Evolutionary conservation across 2,797 vertebrate species (phyloP).

Genomic region (Sarcophilus harrisii): DNA sequence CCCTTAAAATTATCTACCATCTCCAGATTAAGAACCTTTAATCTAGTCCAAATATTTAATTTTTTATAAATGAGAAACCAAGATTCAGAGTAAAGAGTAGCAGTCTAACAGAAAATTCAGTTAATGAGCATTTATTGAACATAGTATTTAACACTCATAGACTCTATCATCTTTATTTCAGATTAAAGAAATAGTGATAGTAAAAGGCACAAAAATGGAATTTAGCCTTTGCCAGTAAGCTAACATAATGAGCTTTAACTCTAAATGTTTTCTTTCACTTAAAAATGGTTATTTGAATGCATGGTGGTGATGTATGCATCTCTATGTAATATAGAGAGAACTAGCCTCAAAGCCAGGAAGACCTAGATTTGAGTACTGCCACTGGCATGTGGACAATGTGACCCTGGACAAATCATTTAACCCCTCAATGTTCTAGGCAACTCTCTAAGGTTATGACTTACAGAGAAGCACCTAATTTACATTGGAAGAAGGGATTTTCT

Average conservation of each 20-base stretch:
- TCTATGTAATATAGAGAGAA: neutral
- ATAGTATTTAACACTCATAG: neutral
- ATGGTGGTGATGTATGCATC: neutral
- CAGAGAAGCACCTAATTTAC: neutral
- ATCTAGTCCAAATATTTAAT: neutral
- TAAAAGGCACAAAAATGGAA: neutral
- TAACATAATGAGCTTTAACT: neutral
- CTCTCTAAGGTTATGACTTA: neutral
- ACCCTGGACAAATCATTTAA: neutral
- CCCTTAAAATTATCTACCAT: neutral
- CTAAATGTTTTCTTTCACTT: constrained; percentile 43
- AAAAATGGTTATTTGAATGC: constrained; percentile 1
- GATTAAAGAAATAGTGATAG: neutral
- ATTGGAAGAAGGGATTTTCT: neutral
- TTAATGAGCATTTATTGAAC: neutral
- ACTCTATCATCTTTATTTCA: neutral
- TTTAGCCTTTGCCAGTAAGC: neutral
- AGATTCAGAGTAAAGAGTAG: neutral
- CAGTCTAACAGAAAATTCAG: neutral
- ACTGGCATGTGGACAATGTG: neutral
- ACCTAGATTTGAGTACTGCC: neutral
- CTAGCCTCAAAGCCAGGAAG: neutral
- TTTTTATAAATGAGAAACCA: neutral
- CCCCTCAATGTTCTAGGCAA: neutral
- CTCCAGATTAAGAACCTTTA: neutral